Evolutionary conservation across 2,797 vertebrate genomes (phyloP), one percentile per base, ranked within the genome.

Genomic region (Argentina silus): DNA sequence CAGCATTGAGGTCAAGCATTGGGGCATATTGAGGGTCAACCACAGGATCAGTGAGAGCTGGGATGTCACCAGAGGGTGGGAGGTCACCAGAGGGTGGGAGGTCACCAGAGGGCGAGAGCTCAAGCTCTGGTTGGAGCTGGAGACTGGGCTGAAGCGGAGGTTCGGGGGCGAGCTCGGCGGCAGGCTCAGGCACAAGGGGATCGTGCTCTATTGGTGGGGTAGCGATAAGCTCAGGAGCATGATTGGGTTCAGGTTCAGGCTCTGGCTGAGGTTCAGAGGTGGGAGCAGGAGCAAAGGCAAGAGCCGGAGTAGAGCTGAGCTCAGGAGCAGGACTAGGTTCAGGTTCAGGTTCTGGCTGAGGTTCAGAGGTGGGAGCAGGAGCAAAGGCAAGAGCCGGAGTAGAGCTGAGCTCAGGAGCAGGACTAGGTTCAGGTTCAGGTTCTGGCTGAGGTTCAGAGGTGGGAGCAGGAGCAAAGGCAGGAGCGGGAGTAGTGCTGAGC

Each of bases 321-420:
- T 69, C 19, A n/a, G 27, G 21, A n/a, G n/a, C n/a, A n/a, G n/a
- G n/a, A n/a, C n/a, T n/a, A n/a, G n/a, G n/a, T n/a, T n/a, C 7
- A 0, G 62, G 69, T 15, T 53, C 19, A 64, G 51, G 55, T 11
- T 73, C 19, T 14, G 57, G 1, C 59, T 21, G 42, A 64, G 59
- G 69, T 6, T 55, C 44, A 51, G 44, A 44, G 15, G 43, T 23
- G 14, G 17, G 44, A n/a, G 45, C 50, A 64, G 71, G 48, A 21
- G 62, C 27, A 36, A 36, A 36, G 27, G 27, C 88, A 86, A 83
- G 57, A 67, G 85, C 72, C 91, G 75, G 82, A 93, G 27, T 36
- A 36, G 27, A 1, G 56, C 14, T 23, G 60, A 62, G 7, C 15
- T 69, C 19, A n/a, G 27, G 21, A n/a, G n/a, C n/a, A n/a, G n/a